Evolutionary conservation across 1,140 invertebrate genomes (phyloP).

Genomic region (Leptinotarsa defecta): DNA sequence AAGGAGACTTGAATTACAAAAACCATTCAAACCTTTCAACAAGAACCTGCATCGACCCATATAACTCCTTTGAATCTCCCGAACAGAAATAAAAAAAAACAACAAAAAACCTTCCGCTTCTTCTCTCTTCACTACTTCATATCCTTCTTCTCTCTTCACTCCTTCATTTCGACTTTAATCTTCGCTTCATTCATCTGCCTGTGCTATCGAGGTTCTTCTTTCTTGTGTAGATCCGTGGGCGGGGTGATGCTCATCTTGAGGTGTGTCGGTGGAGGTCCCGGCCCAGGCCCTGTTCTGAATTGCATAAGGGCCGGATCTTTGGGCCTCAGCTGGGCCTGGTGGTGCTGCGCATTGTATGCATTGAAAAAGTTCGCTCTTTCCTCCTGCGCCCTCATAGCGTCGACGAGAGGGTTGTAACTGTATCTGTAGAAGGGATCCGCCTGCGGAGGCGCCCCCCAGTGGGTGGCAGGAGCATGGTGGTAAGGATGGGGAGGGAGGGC

Average conservation of each 20-base stretch:
- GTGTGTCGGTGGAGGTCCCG: conserved; percentile 38
- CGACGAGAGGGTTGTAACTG: conserved; percentile 75
- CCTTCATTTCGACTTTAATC: conserved; percentile 4
- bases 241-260: conserved; percentile 53
- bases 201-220: conserved; percentile 56
- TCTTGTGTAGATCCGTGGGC: conserved; percentile 52
- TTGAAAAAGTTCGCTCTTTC: conserved; percentile 75
- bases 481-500: conserved; percentile 63
- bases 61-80: background rate
- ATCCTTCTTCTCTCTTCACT: conserved; percentile 13
- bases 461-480: conserved; percentile 60
- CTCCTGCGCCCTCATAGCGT: conserved; percentile 71
- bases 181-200: conserved; percentile 17
- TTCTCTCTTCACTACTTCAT: conserved; percentile 11
- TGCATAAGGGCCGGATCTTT: conserved; percentile 67
- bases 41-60: background rate
- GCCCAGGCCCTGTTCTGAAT: conserved; percentile 47
- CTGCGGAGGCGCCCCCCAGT: conserved; percentile 64
- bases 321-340: conserved; percentile 46
- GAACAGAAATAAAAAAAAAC: background rate
- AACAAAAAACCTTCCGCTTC: background rate
- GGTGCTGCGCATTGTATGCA: conserved; percentile 63
- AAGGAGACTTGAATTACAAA: too few relatives aligned
- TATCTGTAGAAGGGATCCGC: conserved; percentile 64
- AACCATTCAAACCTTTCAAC: too few relatives aligned